Evolutionary conservation across 2,888 invertebrate species (phyloP), one percentile per base, ranked within the genome.

Genomic region (Ophion obscuratus): DNA sequence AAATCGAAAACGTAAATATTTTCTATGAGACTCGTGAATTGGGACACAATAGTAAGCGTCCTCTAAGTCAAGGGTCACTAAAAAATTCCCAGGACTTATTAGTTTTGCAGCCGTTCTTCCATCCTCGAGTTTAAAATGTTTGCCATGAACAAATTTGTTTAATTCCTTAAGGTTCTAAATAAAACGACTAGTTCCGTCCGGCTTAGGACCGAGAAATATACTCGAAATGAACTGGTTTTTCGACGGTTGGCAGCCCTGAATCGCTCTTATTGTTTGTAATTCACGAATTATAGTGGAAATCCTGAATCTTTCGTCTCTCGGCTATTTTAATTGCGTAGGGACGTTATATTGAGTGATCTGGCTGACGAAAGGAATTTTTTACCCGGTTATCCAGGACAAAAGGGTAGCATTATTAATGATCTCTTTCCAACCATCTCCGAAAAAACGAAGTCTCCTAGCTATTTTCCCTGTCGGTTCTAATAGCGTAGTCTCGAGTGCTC

Each of bases 51-150:
- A 75, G 67, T 86, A 81, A 20, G 75, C 81, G 5, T 84, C 81
- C n/a, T 76, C 20, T 76, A 79, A 36, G 75, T 83, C 86, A 24
- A 77, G 57, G 3, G 80, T 71, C 0, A 76, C 85, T 59, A 80
- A 70, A 14, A 61, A 86, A 27, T 57, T 71, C 14, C 57, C 14
- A 20, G 75, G 62, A 61, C 24, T 62, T 11, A 75, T 81, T 40
- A 74, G 17, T 59, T 81, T 81, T n/a, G 74, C 10, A 31, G 88
- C 88, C 17, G 88, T 88, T 66, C 87, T 84, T 61, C 84, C 86
- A 79, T 89, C 89, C 68, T 90, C 89, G 31, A 90, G 83, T 76
- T 91, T 88, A 81, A 90, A 90, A 81, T 90, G 90, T 64, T 85
- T 66, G 11, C 84, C 78, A 14, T 66, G 11, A 47, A 91, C 75